A percentile compares a stretch with the other conserved stretches of the same genome.
Conservation (phyloP, 2,797 vertebrate species). For the Sarcoramphus papa region DNA sequence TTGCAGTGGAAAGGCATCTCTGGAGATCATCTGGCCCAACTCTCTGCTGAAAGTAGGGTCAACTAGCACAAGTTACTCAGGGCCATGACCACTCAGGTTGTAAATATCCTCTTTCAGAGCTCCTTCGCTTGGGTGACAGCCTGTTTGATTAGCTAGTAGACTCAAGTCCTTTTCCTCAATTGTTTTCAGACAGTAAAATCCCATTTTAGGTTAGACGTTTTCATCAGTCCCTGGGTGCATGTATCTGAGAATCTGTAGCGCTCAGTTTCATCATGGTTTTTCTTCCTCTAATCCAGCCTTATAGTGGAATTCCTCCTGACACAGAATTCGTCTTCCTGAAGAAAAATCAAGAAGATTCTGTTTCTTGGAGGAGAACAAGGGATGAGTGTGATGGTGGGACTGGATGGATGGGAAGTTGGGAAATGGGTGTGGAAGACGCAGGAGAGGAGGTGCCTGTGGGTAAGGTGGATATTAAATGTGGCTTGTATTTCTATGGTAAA, state of each 20-base stretch:
- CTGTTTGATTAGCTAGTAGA: background rate
- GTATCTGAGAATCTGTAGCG: background rate
- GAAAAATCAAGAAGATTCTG: background rate
- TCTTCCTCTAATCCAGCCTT: background rate
- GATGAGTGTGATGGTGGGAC: background rate
- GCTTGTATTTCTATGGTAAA: background rate
- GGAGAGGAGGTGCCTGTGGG: background rate
- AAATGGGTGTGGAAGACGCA: background rate
- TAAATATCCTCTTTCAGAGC: background rate
- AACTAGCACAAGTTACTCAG: background rate
- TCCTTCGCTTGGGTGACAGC: background rate
- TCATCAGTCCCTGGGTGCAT: background rate
- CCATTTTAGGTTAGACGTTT: background rate
- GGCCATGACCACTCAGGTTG: background rate
- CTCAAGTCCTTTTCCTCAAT: background rate
- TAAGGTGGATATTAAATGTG: background rate
- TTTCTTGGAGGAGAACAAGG: background rate
- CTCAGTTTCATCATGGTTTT: fast-evolving
- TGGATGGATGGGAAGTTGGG: background rate
- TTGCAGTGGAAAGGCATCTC: background rate
- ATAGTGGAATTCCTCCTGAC: background rate
- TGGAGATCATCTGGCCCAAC: background rate
- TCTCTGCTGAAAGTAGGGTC: background rate
- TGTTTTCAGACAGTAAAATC: background rate
- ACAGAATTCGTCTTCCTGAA: background rate